Conservation (phyloP, 2,888 invertebrate genomes). For the Epistrophella euchroma region DNA sequence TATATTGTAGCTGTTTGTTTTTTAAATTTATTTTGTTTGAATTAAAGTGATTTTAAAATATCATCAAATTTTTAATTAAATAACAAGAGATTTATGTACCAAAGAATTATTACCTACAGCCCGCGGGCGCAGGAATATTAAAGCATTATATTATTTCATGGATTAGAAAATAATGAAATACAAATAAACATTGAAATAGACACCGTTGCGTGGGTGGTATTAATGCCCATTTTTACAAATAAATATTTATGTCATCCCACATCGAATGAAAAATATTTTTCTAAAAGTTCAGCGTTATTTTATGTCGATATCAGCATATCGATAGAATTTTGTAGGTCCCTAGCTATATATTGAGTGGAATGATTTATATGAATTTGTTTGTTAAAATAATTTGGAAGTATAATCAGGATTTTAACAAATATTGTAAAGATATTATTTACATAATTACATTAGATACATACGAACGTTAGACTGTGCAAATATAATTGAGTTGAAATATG, state of each 20-base stretch:
- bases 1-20: not conserved
- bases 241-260: not conserved
- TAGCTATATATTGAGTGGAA: not conserved
- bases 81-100: not conserved
- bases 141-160: not conserved
- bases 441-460: no score
- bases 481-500: not conserved
- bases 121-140: not conserved
- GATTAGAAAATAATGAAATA: not conserved
- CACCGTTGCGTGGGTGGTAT: not conserved
- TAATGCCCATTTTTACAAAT: not conserved
- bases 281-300: not conserved
- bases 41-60: not conserved
- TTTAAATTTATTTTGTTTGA: not conserved
- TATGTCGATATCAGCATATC: no score
- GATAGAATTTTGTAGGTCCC: no score
- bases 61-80: not conserved
- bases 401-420: constrained; percentile 23
- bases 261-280: not conserved
- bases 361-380: not conserved
- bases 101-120: not conserved
- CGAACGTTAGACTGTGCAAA: not conserved
- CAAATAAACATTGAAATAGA: not conserved
- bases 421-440: not conserved
- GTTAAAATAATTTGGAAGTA: constrained; percentile 2